Evolutionary conservation across 2,888 invertebrate genomes (phyloP).

Genomic region (Linnaemya tessellans): DNA sequence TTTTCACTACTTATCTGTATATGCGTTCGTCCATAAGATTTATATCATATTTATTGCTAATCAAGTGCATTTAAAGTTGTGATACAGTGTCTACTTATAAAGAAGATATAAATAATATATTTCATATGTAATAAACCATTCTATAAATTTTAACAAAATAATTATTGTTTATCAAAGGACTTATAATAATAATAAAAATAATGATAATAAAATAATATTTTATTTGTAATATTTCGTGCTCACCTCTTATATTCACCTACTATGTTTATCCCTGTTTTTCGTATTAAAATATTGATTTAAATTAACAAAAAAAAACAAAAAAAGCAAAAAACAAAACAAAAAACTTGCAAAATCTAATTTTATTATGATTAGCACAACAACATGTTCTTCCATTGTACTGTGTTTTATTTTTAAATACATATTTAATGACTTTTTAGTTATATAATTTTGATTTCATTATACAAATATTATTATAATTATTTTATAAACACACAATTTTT

Average conservation of each 20-base stretch:
- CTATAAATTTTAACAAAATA: background rate
- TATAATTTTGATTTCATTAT: constrained; percentile 53
- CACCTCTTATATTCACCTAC: background rate
- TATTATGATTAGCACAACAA: constrained; percentile 67
- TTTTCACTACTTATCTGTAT: no score
- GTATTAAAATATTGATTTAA: constrained; percentile 19
- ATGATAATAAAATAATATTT: background rate
- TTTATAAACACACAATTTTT: constrained; percentile 45
- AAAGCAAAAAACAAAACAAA: constrained; percentile 8
- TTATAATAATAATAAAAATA: no score
- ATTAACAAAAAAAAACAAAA: constrained; percentile 2
- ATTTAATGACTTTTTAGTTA: constrained; percentile 53
- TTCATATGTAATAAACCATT: background rate
- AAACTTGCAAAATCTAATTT: constrained; percentile 64
- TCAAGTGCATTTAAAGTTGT: constrained; percentile 26
- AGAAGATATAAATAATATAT: background rate
- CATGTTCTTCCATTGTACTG: constrained; percentile 71
- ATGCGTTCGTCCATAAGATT: background rate
- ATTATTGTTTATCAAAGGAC: background rate
- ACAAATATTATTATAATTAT: constrained; percentile 34
- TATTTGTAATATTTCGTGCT: background rate
- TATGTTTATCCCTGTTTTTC: background rate
- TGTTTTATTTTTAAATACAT: constrained; percentile 65
- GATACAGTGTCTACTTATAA: background rate
- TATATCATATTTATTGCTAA: background rate